Evolutionary conservation across 2,113 vertebrate species (phyloP), one percentile per base, ranked within the genome.

Genomic region (Muntiacus reevesi): DNA sequence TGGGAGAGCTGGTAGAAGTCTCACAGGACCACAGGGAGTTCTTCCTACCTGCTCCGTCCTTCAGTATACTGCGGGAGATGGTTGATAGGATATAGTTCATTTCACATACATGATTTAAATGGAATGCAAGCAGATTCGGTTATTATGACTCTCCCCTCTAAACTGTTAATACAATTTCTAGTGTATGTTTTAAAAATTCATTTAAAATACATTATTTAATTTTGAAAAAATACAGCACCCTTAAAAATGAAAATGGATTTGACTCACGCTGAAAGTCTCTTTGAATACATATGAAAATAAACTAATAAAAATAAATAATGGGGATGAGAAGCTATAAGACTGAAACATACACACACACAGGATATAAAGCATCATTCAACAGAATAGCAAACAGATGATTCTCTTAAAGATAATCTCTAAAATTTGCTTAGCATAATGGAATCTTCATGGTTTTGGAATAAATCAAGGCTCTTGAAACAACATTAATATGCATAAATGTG

Each of bases 181-280:
- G 21, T 60, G 1, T 62, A n/a, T 50, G n/a, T 64, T 79, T 85
- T 54, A 93, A 89, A 85, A 90, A 45, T 89, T 60, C 33, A 33
- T 71, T 89, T 89, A 87, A 88, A 92, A 57, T 94, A 40, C 8
- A 59, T 81, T 84, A 92, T 59, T 96, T 83, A 87, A 54, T 92
- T 79, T 50, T 88, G 60, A 91, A 88, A 90, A 96, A 91, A 76
- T 45, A 55, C 33, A 81, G 16, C 47, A 87, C 59, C 40, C 2
- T 52, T 90, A 93, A 95, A 91, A 83, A 87, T 83, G 88, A 87
- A 97, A 94, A 74, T 55, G 2, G 19, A 84, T 92, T 87, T 96
- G 30, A 95, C 23, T 94, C 43, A 87, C 21, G 87, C 95, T 82
- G 36, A 0, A 91, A 92, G 91, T 71, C 7, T 88, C 13, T 71